Evolutionary conservation across 2,797 vertebrate genomes (phyloP).

Genomic region (Argentina silus): DNA sequence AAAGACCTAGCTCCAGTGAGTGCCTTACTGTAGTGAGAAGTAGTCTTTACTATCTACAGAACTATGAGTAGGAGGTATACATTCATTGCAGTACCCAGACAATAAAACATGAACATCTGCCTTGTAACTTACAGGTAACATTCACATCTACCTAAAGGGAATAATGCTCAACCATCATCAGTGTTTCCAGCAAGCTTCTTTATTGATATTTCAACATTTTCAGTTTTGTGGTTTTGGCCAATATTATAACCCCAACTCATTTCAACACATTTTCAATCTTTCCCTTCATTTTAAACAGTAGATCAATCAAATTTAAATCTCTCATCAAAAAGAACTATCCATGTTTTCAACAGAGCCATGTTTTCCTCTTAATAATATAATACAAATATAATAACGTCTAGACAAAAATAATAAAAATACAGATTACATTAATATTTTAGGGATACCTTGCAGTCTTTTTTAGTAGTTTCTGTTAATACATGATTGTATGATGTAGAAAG

Average conservation of each 20-base stretch:
- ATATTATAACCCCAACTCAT: constrained; percentile 48
- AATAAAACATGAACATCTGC: not conserved
- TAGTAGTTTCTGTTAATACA: constrained; percentile 88
- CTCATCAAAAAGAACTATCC: constrained; percentile 80
- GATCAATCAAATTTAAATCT: constrained; percentile 86
- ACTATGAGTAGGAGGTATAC: no score
- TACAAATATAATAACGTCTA: constrained; percentile 80
- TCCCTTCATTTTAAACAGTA: constrained; percentile 74
- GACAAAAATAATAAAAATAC: constrained; percentile 84
- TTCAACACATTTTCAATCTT: constrained; percentile 41
- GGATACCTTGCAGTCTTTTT: constrained; percentile 78
- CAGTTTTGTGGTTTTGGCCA: constrained; percentile 62
- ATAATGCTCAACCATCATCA: not conserved
- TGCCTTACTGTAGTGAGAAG: no score
- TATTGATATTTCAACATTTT: constrained; percentile 80
- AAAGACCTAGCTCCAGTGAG: no score
- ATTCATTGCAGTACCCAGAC: not conserved
- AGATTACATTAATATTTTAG: constrained; percentile 74
- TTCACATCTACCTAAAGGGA: not conserved
- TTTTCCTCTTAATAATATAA: constrained; percentile 60
- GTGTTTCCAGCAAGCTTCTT: constrained; percentile 76
- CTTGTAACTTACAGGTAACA: not conserved
- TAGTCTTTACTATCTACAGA: no score
- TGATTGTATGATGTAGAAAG: constrained; percentile 82
- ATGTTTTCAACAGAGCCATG: constrained; percentile 52